Evolutionary conservation across 2,113 vertebrate species (phyloP).

Genomic region (Boulengeromyrus knoepffleri): DNA sequence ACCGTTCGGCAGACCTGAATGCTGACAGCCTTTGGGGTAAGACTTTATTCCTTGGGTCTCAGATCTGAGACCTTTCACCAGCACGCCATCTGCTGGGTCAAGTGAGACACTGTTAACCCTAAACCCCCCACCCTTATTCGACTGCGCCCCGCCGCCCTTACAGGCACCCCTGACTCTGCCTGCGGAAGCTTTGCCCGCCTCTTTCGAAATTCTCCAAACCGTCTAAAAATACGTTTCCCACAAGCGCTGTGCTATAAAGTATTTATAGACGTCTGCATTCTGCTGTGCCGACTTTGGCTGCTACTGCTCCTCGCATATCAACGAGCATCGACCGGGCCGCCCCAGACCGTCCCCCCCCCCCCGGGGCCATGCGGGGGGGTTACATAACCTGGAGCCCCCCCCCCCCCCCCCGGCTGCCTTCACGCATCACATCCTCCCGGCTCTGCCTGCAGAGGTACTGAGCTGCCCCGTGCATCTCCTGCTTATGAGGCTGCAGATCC

Average conservation of each 20-base stretch:
- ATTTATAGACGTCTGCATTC: conserved; percentile 62
- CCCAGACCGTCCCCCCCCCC: conserved; percentile 15
- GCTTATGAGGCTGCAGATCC: background rate
- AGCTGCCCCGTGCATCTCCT: background rate
- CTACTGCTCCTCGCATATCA: conserved; percentile 41
- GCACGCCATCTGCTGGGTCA: background rate
- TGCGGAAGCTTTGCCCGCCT: conserved; percentile 14
- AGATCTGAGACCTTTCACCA: background rate
- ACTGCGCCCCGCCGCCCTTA: background rate
- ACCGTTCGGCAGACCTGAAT: background rate
- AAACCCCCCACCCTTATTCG: background rate
- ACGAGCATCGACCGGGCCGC: conserved; percentile 24
- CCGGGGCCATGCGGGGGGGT: conserved; percentile 8
- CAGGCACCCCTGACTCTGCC: background rate
- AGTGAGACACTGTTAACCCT: background rate
- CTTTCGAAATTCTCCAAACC: conserved; percentile 34
- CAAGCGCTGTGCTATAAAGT: conserved; percentile 67
- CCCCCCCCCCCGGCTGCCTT: background rate
- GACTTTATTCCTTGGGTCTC: background rate
- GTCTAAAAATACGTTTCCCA: conserved; percentile 67
- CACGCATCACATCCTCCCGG: background rate
- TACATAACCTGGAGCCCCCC: conserved; percentile 27
- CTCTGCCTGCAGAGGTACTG: background rate
- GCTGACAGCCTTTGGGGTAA: background rate
- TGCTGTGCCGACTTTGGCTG: conserved; percentile 47